Evolutionary conservation across 53 echinoderm and acorn worm genomes (phyloP), one percentile per base, ranked within the genome.

Genomic region (Antedon mediterranea): DNA sequence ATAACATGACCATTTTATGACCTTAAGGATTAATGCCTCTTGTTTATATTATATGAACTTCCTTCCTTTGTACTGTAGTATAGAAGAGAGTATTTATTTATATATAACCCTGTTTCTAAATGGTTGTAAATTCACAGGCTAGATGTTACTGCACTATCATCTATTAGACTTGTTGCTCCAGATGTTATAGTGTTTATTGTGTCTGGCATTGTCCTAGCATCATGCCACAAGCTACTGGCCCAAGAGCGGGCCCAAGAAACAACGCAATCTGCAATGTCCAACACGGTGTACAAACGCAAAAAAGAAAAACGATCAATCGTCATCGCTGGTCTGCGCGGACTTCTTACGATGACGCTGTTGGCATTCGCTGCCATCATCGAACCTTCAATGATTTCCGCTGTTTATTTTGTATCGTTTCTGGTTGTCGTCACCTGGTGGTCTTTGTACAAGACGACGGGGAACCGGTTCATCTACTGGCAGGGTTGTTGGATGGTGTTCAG

Each of bases 381-480:
- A 11, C 98, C 98, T 6, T 90, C 92, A 15, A 90, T 82, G 34
- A 84, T 80, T 31, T 92, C 98, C 0, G 82, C 87, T 0, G 83
- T 92, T 26, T 97, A 97, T 80, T 97, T 97, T 57, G 31, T 97
- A 76, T 78, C 81, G 18, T 88, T 92, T 76, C 83, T 97, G 32
- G 30, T 97, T 8, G 92, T 97, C 78, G 86, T 93, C 43, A 92
- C 98, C 11, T 98, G 92, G 92, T 98, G 98, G 98, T 89, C 92
- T 0, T 79, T 92, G 33, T 98, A 98, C 29, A 88, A 86, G 81
- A 88, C 86, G 14, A 93, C 92, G 90, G 98, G 98, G 28, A 75
- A 83, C n/a, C 80, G 81, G 79, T 92, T 98, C 85, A 86, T 86
- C 81, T 82, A 82, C 29, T 31, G 90, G 29, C 82, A 86, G 72